A percentile compares a stretch with the other conserved stretches of the same genome.
phyloP scores from a whole-genome alignment of 2,797 vertebrate genomes.

The Threskiornis aethiopicus region DNA sequence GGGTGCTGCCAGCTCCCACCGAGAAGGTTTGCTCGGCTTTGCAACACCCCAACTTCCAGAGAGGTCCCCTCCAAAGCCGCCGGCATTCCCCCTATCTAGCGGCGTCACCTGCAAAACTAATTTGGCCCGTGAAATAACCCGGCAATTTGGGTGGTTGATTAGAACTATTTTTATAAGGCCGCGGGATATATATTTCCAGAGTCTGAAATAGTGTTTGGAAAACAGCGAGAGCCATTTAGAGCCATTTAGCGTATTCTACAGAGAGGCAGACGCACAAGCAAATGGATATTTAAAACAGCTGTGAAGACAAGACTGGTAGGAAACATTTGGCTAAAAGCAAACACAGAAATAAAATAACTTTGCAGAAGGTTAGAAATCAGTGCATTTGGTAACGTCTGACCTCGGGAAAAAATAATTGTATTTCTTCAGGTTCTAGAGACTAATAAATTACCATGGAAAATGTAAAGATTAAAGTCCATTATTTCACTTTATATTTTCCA shows the following conservation, averaged over 20 bases:
- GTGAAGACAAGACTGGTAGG: not conserved
- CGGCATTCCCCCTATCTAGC: fast-evolving
- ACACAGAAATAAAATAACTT: not conserved
- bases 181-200: not conserved
- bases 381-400: not conserved
- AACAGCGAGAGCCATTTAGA: not conserved
- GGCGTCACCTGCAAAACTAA: not conserved
- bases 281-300: conserved; percentile 41
- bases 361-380: not conserved
- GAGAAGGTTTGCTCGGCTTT: not conserved
- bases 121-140: not conserved
- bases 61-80: too few relatives aligned
- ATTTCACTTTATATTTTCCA: not conserved
- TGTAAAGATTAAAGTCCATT: not conserved
- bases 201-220: not conserved
- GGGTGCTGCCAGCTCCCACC: not conserved
- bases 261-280: not conserved
- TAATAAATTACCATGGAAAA: not conserved
- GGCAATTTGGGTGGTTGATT: not conserved
- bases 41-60: not conserved
- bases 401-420: not conserved
- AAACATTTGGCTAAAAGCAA: not conserved
- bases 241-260: not conserved
- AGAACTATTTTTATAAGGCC: not conserved
- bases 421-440: not conserved